Base-by-base conservation (phyloP, 2,888 invertebrate species). In the Diachrysia chrysitis region DNA sequence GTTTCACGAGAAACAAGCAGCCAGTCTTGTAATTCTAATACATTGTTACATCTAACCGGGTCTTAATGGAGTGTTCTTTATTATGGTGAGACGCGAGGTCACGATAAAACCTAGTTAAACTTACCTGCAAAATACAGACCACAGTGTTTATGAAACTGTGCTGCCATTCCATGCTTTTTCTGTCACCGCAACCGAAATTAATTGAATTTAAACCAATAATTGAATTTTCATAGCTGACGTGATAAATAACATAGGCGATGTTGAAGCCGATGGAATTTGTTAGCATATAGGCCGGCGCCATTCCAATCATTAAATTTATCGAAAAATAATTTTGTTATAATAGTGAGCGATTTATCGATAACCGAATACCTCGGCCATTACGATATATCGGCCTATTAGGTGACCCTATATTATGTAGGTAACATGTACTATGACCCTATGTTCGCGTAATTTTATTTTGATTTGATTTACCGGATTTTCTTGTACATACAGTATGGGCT, bases 11-110 rank as follows among this genome's bases (percentile, higher is more conserved):
- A 16, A 58, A 25, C 46, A 29, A 61, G 21, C 25, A 35, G 17
- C 51, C 46, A 58, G 46, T 63, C 7, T 2, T n/a, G 19, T 73
- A 62, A 73, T 55, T 65, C 71, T 56, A 76, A 73, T 62, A 61
- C 71, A 65, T 61, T 58, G 76, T 62, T 61, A 51, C 55, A 76
- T 55, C 58, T 70, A 61, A 57, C 46, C 48, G 32, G 25, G 54
- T 46, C 65, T 65, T 35, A 56, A 58, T 17, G 19, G 59, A 58
- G 64, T 61, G 60, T 64, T 70, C 60, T 71, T 71, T 65, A 42
- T n/a, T 42, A 16, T 42, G 42, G 42, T n/a, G n/a, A 42, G 42
- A 42, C 42, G 42, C 37, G 5, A 42, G 7, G 42, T 3, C 48
- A 14, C 48, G 48, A 19, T 51, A 51, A 51, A 42, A 42, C 42